These are phyloP conservation scores for Perizoma flavofasciatum DNA, from an alignment of 2,888 invertebrate genomes.

Conservation along the genomic window DNA sequence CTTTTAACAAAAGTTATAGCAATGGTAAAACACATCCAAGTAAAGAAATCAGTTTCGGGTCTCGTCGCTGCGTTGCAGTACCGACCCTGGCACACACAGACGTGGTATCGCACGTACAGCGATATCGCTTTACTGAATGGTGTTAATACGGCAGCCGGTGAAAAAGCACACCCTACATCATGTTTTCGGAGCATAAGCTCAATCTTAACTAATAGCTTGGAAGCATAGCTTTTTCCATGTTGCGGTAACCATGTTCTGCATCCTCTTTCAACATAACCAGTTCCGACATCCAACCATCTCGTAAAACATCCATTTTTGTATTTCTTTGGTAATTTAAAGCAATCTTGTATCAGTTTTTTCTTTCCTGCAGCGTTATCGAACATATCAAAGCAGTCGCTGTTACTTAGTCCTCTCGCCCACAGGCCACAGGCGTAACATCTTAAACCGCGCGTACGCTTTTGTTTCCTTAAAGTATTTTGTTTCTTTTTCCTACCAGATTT, in stretches of 20 bases:
- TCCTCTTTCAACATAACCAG: slow-evolving; percentile 51
- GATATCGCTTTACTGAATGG: slow-evolving; percentile 58
- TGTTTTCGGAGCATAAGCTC: slow-evolving; percentile 42
- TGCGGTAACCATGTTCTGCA: slow-evolving; percentile 49
- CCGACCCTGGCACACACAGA: slow-evolving; percentile 54
- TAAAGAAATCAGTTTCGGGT: too few relatives aligned
- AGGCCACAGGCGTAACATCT: slow-evolving; percentile 52
- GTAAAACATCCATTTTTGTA: slow-evolving; percentile 35
- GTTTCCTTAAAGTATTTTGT: not conserved
- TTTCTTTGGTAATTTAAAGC: not conserved
- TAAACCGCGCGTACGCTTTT: not conserved
- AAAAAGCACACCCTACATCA: slow-evolving; percentile 50
- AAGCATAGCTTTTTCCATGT: slow-evolving; percentile 43
- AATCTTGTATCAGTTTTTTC: not conserved
- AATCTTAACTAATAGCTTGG: slow-evolving; percentile 40
- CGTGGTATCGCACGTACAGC: slow-evolving; percentile 57
- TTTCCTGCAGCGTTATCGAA: slow-evolving; percentile 20
- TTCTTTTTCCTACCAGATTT: not conserved
- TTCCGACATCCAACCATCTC: slow-evolving; percentile 51
- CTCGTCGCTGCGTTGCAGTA: slow-evolving; percentile 52
- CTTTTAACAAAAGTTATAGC: too few relatives aligned
- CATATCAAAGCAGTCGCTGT: slow-evolving; percentile 37
- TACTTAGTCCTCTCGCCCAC: slow-evolving; percentile 29
- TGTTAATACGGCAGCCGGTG: slow-evolving; percentile 57
- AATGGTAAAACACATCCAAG: too few relatives aligned